Evolutionary conservation across 2,797 vertebrate genomes (phyloP), one percentile per base, ranked within the genome.

Genomic region (Aselliscus stoliczkanus): DNA sequence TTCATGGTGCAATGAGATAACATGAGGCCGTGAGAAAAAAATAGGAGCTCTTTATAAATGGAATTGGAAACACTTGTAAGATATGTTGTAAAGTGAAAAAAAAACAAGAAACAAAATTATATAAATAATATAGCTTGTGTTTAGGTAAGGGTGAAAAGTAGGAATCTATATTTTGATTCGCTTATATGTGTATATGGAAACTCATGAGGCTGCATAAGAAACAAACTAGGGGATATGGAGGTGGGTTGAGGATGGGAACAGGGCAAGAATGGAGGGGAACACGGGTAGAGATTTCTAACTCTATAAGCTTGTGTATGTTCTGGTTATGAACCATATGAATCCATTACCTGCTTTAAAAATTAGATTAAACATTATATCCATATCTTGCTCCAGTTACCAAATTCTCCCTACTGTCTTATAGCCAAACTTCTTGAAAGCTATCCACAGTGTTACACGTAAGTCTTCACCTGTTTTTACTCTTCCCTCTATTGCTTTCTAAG

Each of bases 361-460:
- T 83, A 82, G 29, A 31, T 72, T n/a, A 44, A 85, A 88, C 0
- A 13, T 83, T 23, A 60, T 86, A 54, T 62, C 25, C 12, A 31
- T 39, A 62, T 75, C 3, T 52, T 64, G 4, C 12, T 34, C n/a
- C 17, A 64, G 56, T 81, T 42, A 44, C 8, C 23, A 60, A 20
- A 64, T 25, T 64, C 42, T 31, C 31, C 9, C 27, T 27, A 12
- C 20, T 76, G 80, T 27, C 23, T 80, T 7, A 47, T 12, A 47
- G 58, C 13, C 44, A 60, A 50, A 21, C 14, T 29, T 60, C 44
- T 65, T 39, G 12, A 70, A 54, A 80, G 6, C 17, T 8, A 0
- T 34, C 39, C 13, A 12, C 14, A 17, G 7, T 14, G 50, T 3
- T 23, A 0, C 10, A 20, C 47, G 0, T 4, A 50, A 44, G 1